Percentiles rank a stretch among this genome's conserved stretches.
Conservation (phyloP, 2,888 invertebrate species). For the Auanema freiburgensis region DNA sequence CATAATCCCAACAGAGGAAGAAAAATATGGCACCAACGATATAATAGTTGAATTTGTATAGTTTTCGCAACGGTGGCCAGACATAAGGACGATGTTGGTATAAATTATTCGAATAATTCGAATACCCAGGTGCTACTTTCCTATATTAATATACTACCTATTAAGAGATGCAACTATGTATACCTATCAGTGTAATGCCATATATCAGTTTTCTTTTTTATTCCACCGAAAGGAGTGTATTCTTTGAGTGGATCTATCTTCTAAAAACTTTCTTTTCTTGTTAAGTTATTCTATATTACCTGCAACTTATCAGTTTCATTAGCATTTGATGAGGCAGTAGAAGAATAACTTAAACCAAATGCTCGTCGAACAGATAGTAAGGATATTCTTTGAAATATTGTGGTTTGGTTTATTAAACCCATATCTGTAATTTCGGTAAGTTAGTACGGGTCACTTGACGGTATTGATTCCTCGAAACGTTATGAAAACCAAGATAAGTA, state of each 20-base stretch:
- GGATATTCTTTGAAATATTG: too few species aligned
- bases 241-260: slow-evolving; percentile 34
- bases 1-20: slow-evolving; percentile 33
- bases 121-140: slow-evolving; percentile 51
- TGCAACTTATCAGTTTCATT: too few species aligned
- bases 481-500: too few species aligned
- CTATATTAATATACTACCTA: slow-evolving; percentile 23
- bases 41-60: slow-evolving; percentile 42
- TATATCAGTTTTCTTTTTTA: slow-evolving; percentile 35
- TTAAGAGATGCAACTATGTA: background rate
- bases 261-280: background rate
- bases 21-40: slow-evolving; percentile 29
- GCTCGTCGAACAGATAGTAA: too few species aligned
- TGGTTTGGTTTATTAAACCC: too few species aligned
- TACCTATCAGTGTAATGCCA: slow-evolving; percentile 55
- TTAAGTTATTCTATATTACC: too few species aligned
- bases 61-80: slow-evolving; percentile 55
- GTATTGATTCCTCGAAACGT: too few species aligned
- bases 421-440: too few species aligned
- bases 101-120: slow-evolving; percentile 48
- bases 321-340: too few species aligned
- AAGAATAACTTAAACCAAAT: too few species aligned
- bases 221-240: slow-evolving; percentile 48
- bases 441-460: too few species aligned
- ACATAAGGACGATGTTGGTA: slow-evolving; percentile 53